Conservation (phyloP, 35 echinoderm and acorn worm genomes). For the Ptychodera flava region DNA sequence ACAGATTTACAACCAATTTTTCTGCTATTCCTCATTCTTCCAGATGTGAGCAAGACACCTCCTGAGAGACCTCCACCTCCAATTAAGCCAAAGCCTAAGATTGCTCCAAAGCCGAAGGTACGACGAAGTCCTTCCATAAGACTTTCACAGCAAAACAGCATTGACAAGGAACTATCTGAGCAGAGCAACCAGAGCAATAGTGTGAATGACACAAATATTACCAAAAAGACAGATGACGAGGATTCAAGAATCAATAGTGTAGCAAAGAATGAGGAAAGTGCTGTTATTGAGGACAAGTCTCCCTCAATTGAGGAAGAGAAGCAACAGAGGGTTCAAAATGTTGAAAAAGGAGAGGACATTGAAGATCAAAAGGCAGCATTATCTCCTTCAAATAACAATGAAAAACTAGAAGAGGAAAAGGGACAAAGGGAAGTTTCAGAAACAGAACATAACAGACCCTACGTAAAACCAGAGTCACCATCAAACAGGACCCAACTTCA, state of each 20-base stretch:
- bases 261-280: not conserved
- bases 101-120: not conserved
- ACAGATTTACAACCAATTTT: too few relatives aligned
- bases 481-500: too few relatives aligned
- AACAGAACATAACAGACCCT: too few relatives aligned
- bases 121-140: not conserved
- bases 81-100: not conserved
- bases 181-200: too few relatives aligned
- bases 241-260: not conserved
- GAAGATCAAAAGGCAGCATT: not conserved
- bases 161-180: too few relatives aligned
- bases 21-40: too few relatives aligned
- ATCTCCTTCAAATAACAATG: not conserved
- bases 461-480: not conserved
- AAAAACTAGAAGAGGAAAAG: not conserved
- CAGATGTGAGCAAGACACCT: not conserved
- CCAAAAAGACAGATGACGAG: not conserved
- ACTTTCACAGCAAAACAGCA: not conserved
- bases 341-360: not conserved
- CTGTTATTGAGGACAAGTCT: not conserved
- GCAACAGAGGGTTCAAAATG: not conserved
- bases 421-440: not conserved
- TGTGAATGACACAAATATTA: not conserved
- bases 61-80: not conserved
- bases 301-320: not conserved